Base-by-base conservation (phyloP, 1,140 invertebrate genomes). In the Lasioglossum albipes region DNA sequence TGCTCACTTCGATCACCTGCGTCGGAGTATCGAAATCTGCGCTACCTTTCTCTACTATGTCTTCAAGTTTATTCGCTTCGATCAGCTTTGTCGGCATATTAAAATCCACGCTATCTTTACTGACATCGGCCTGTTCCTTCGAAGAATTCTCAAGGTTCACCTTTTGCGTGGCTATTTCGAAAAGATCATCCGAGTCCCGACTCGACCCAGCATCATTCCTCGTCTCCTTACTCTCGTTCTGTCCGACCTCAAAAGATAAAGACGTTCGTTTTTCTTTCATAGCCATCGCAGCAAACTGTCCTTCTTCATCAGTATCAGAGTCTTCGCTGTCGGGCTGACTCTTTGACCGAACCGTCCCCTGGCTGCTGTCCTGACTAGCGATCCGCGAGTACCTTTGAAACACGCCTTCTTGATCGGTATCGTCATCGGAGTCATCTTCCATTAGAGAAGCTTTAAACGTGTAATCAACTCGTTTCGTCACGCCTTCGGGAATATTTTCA, bases 101-200 rank as follows among this genome's bases (percentile, higher is more conserved):
- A 36, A 59, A 45, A 27, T 73, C 16, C 6, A n/a, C 42, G 42
- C 42, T 31, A 9, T 45, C 27, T 52, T 7, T 9, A 1, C 4
- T 7, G 18, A 18, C 13, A 18, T 54, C 18, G 13, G 6, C 13
- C 13, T 49, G 45, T 49, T 9, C 13, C 13, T 6, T 18, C 5
- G 27, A 45, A 9, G 31, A 52, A 62, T 73, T 7, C 20, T 9
- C 67, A 42, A 0, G 16, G 12, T 74, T 57, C 18, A 81, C 7
- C 7, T 67, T 41, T 74, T 90, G 89, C 10, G 89, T 90, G 7
- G 59, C 74, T 20, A 31, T 54, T 18, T 87, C 68, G 22, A 86
- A 86, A n/a, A 88, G 41, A 65, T 90, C 82, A 0, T 86, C 87
- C 7, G 87, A 88, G 18, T 88, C 87, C 12, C 65, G n/a, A 6